Conservation (phyloP, 2,113 vertebrate genomes). For the Otis tarda region DNA sequence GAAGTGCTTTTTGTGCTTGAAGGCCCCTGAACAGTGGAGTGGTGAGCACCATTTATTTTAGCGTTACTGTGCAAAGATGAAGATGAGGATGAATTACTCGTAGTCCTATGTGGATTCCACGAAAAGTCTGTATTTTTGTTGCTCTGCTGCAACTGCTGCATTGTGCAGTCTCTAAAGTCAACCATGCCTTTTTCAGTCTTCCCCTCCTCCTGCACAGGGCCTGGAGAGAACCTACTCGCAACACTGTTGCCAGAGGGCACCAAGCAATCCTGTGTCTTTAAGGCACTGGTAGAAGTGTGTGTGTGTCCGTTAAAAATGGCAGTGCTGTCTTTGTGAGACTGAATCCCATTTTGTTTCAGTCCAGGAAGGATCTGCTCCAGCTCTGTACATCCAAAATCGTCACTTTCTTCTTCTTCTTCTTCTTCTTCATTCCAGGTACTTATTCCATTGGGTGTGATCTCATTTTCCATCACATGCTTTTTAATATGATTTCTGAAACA, state of each 20-base stretch:
- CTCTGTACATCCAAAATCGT: constrained; percentile 53
- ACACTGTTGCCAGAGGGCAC: constrained; percentile 62
- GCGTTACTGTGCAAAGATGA: constrained; percentile 77
- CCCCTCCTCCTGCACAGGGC: constrained; percentile 63
- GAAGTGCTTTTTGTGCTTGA: constrained; percentile 85
- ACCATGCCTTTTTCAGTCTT: constrained; percentile 60
- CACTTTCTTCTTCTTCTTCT: constrained; percentile 62
- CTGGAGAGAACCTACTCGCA: constrained; percentile 62
- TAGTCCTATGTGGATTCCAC: constrained; percentile 75
- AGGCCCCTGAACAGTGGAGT: constrained; percentile 77
- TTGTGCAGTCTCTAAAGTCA: constrained; percentile 73
- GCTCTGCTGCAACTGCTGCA: constrained; percentile 70
- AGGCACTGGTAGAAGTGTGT: constrained; percentile 90
- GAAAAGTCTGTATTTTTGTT: constrained; percentile 60
- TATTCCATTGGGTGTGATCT: constrained; percentile 77
- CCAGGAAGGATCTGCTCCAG: constrained; percentile 66
- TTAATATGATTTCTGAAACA: constrained; percentile 85
- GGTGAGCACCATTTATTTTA: constrained; percentile 90
- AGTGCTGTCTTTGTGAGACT: constrained; percentile 65
- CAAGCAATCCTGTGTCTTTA: constrained; percentile 84
- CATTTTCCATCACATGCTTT: constrained; percentile 72
- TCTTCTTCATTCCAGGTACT: constrained; percentile 74
- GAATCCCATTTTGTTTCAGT: constrained; percentile 68
- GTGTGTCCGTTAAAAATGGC: constrained; percentile 84
- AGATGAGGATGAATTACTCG: constrained; percentile 61